Percentiles rank a stretch among this genome's conserved stretches.
Evolutionary conservation across 2,797 vertebrate genomes (phyloP).

Genomic region (Rhinophrynus dorsalis): DNA sequence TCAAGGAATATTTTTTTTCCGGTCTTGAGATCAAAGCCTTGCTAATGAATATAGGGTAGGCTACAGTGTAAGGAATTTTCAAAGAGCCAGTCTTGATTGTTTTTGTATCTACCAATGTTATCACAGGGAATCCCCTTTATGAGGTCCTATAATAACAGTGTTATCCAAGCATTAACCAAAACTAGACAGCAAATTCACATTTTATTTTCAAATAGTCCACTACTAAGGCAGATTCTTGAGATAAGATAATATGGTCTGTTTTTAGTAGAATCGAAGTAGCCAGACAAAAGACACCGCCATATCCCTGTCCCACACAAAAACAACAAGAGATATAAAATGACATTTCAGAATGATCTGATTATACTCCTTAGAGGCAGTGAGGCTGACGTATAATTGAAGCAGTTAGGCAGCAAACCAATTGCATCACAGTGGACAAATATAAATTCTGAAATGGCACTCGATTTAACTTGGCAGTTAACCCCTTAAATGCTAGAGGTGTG

Average conservation of each 20-base stretch:
- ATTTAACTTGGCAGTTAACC: no score
- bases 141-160: conserved; percentile 52
- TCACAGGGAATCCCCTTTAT: conserved; percentile 55
- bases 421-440: no score
- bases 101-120: conserved; percentile 62
- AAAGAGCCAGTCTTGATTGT: conserved; percentile 52
- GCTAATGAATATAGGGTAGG: conserved; percentile 53
- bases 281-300: conserved; percentile 51
- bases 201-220: conserved; percentile 47
- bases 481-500: no score
- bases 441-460: no score
- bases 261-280: conserved; percentile 55
- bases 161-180: conserved; percentile 58
- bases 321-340: conserved; percentile 53
- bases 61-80: conserved; percentile 56
- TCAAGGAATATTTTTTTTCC: conserved; percentile 65
- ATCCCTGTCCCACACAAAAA: conserved; percentile 59
- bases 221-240: conserved; percentile 37
- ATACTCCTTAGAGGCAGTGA: conserved; percentile 24
- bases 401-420: no score
- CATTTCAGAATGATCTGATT: conserved; percentile 47
- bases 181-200: conserved; percentile 54
- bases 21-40: conserved; percentile 62
- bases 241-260: conserved; percentile 35
- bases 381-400: no score